Evolutionary conservation across 2,113 vertebrate species (phyloP).

Genomic region (Stomatorhinus ivindoensis): DNA sequence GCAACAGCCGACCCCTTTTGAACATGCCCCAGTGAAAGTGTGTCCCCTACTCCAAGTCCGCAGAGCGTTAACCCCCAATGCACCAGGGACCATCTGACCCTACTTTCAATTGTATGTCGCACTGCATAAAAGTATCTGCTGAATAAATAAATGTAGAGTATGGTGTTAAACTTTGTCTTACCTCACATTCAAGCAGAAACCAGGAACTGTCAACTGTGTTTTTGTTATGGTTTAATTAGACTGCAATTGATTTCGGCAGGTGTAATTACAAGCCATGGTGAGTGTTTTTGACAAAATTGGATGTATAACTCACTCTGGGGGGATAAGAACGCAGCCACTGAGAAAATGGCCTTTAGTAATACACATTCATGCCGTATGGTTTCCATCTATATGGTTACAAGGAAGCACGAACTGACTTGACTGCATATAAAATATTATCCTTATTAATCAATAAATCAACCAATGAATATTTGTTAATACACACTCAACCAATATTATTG

Average conservation of each 20-base stretch:
- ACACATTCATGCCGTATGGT: background rate
- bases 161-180: background rate
- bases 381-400: too few species aligned
- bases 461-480: too few species aligned
- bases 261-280: too few species aligned
- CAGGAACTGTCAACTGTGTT: background rate
- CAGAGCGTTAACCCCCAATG: background rate
- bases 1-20: background rate
- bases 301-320: background rate
- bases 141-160: background rate
- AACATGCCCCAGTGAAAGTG: too few species aligned
- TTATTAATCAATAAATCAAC: too few species aligned
- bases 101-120: too few species aligned
- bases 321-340: background rate
- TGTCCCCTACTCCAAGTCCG: too few species aligned
- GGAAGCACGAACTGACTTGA: too few species aligned
- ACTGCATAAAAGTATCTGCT: background rate
- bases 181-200: background rate
- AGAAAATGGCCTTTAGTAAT: background rate
- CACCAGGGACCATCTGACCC: too few species aligned
- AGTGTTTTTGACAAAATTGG: background rate
- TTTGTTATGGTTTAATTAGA: slow-evolving; percentile 4
- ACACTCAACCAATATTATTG: too few species aligned
- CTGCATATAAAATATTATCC: too few species aligned
- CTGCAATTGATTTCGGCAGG: background rate